Conservation (phyloP, 2,888 invertebrate genomes). For the Cremastinae sp. region DNA sequence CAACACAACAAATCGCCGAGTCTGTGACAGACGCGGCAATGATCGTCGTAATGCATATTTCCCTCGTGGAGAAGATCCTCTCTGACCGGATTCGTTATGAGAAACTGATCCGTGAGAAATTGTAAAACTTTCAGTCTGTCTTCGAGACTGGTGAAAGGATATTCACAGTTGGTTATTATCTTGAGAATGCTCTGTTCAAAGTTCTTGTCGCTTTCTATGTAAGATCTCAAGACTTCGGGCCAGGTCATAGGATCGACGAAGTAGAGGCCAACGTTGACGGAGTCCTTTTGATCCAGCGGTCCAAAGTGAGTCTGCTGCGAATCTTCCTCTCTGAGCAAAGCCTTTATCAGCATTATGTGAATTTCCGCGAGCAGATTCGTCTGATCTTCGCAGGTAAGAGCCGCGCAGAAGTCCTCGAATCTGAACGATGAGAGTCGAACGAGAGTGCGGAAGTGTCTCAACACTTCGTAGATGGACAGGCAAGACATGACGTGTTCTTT, state of each 20-base stretch:
- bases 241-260: constrained; percentile 97
- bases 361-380: constrained; percentile 95
- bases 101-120: constrained; percentile 96
- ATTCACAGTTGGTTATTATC: constrained; percentile 88
- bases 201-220: constrained; percentile 93
- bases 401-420: constrained; percentile 98
- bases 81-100: constrained; percentile 94
- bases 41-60: constrained; percentile 95
- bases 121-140: constrained; percentile 91
- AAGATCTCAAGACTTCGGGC: constrained; percentile 94
- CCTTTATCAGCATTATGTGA: constrained; percentile 95
- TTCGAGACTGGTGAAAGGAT: constrained; percentile 92
- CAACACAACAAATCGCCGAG: constrained; percentile 97
- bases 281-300: constrained; percentile 97
- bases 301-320: constrained; percentile 97
- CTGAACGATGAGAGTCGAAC: constrained; percentile 96
- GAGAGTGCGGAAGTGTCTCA: constrained; percentile 94
- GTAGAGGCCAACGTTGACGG: constrained; percentile 95
- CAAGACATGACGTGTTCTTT: constrained; percentile 88
- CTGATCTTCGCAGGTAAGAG: constrained; percentile 94
- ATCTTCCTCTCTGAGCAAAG: constrained; percentile 95
- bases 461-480: constrained; percentile 95
- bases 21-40: constrained; percentile 94
- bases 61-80: constrained; percentile 97
- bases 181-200: constrained; percentile 88